Evolutionary conservation across 1,140 invertebrate species (phyloP), one percentile per base, ranked within the genome.

Genomic region (Drosophila bocqueti): DNA sequence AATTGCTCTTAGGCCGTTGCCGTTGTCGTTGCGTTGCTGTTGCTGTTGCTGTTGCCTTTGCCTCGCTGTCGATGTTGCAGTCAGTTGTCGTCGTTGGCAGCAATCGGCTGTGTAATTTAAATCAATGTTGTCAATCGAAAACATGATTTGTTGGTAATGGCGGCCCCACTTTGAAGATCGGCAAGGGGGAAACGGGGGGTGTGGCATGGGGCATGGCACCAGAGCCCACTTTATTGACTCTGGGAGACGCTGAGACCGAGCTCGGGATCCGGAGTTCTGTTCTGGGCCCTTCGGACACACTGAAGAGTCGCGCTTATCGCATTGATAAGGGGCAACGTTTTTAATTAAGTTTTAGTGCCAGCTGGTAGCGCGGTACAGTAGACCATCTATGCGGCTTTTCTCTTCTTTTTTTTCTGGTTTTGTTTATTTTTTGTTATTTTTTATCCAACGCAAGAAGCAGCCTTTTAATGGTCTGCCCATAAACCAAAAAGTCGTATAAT

Each of bases 121-220:
- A 91, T 92, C 90, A 92, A 86, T 86, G 79, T 92, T 92, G 90
- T 92, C 90, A 92, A 92, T 92, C 89, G 87, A 91, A 90, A 92
- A 91, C 89, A 91, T 91, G 89, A 91, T 91, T 91, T 91, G 89
- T 91, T 91, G 84, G 83, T 91, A 90, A 90, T 90, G 85, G 86
- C 86, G 86, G 90, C 75, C 59, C 66, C 65, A 78, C 90, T 92
- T 92, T 92, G 90, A 92, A 92, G 80, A 58, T 75, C 75, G 49
- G 34, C 40, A 57, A 26, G 52, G 52, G 55, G 63, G 16, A 58
- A 55, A 10, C 34, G 52, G 49, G 31, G 29, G 45, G 18, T 9
- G n/a, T 26, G 31, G 34, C 34, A 36, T 36, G 34, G 34, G 40
- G 38, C n/a, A 49, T 11, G 47, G 55, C 40, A 38, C 21, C 29